phyloP scores from a whole-genome alignment of 1,140 invertebrate species.

The Bilobella aurantiaca region DNA sequence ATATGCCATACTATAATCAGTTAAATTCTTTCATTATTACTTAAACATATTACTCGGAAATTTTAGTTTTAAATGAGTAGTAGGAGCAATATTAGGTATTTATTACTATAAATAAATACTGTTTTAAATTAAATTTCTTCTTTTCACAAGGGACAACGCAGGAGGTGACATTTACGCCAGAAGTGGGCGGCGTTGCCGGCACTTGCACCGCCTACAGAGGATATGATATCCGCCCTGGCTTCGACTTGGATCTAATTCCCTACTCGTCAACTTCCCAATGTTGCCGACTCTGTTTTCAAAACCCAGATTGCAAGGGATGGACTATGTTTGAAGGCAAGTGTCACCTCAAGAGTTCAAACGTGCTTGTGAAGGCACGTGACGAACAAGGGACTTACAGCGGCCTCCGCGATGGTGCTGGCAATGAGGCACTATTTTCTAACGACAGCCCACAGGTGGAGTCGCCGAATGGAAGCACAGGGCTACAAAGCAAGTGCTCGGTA shows the following conservation, averaged over 20 bases:
- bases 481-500: background rate
- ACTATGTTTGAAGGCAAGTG: conserved; percentile 1
- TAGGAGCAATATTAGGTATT: no score
- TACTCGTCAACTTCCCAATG: background rate
- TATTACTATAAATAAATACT: no score
- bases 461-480: background rate
- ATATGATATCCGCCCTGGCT: background rate
- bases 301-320: background rate
- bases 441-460: background rate
- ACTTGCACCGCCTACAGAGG: background rate
- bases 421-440: background rate
- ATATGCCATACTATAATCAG: no score
- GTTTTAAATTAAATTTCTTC: no score
- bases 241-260: background rate
- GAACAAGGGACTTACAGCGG: background rate
- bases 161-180: no score
- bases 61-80: no score
- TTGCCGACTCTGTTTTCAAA: background rate
- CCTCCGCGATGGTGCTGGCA: background rate
- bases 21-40: no score
- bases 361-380: background rate
- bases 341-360: background rate
- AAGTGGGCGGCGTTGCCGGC: no score
- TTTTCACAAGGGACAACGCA: no score
- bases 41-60: no score